Evolutionary conservation across 2,888 invertebrate species (phyloP).

Genomic region (Busseola fusca): DNA sequence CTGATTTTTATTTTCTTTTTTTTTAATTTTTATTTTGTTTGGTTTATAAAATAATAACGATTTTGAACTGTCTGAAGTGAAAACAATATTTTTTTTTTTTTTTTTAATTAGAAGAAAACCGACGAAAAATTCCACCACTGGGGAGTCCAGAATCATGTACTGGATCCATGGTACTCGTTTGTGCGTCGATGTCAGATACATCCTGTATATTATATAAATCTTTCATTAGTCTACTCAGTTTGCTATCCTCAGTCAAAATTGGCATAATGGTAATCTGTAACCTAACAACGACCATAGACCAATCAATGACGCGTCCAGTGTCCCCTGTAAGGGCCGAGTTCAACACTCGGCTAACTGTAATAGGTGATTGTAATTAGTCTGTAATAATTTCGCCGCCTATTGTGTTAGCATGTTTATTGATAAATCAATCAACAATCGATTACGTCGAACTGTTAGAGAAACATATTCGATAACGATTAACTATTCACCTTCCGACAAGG

Average conservation of each 20-base stretch:
- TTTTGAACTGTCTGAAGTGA: no score
- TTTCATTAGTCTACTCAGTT: not conserved
- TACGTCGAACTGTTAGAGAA: not conserved
- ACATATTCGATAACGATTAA: constrained; percentile 8
- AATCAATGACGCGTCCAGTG: constrained; percentile 5
- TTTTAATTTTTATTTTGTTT: no score
- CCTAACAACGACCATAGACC: not conserved
- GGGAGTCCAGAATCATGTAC: no score
- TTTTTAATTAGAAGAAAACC: no score
- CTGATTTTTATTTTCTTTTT: no score
- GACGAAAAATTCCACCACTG: no score
- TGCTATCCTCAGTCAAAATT: constrained; percentile 3
- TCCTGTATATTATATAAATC: not conserved
- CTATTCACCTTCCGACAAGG: not conserved
- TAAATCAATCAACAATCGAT: constrained; percentile 32
- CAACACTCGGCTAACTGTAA: constrained; percentile 6
- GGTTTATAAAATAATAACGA: no score
- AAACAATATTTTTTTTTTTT: no score
- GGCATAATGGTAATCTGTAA: constrained; percentile 5
- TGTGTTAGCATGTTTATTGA: constrained; percentile 37
- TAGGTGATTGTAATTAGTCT: no score
- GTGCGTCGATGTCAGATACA: no score
- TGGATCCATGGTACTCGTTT: no score
- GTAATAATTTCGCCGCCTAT: constrained; percentile 27
- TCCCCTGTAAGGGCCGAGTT: not conserved